Evolutionary conservation across 2,888 invertebrate genomes (phyloP).

Genomic region (Drosophila rubida): DNA sequence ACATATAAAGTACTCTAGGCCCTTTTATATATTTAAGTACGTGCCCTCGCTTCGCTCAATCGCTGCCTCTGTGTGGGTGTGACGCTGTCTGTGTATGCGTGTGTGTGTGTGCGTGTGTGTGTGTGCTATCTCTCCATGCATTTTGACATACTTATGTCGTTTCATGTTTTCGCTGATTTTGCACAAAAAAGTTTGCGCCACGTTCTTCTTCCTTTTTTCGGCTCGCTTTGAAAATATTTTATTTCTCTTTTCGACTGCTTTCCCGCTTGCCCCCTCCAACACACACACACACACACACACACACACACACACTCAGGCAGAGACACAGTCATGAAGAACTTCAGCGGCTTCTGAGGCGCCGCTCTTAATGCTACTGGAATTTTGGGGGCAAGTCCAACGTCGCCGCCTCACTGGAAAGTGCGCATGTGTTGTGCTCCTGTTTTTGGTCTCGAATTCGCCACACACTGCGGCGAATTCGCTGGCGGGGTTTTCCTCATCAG

Average conservation of each 20-base stretch:
- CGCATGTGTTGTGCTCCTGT: slow-evolving; percentile 75
- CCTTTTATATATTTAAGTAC: slow-evolving; percentile 70
- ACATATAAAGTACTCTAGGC: slow-evolving; percentile 74
- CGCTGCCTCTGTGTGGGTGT: slow-evolving; percentile 27
- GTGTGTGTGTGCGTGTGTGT: slow-evolving; percentile 21
- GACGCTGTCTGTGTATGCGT: slow-evolving; percentile 7
- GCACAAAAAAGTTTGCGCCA: slow-evolving; percentile 70
- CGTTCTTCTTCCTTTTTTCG: slow-evolving; percentile 61
- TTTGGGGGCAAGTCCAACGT: slow-evolving; percentile 20
- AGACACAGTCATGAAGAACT: slow-evolving; percentile 6
- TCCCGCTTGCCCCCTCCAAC: not conserved
- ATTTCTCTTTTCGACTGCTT: slow-evolving; percentile 53
- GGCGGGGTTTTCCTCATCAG: slow-evolving; percentile 2
- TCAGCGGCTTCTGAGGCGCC: slow-evolving; percentile 39
- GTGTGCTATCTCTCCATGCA: slow-evolving; percentile 66
- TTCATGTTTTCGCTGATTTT: slow-evolving; percentile 80
- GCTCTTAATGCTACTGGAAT: slow-evolving; percentile 62
- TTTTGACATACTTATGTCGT: slow-evolving; percentile 81
- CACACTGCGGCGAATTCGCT: slow-evolving; percentile 54
- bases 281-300: not conserved
- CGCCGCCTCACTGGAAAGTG: slow-evolving; percentile 55
- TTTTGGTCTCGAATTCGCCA: slow-evolving; percentile 17
- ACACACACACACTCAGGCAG: not conserved
- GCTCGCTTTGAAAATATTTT: slow-evolving; percentile 54
- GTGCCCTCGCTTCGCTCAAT: slow-evolving; percentile 58